These are phyloP conservation scores for Tetanocera ferruginea DNA, from an alignment of 2,888 invertebrate species.

Conservation along the genomic window DNA sequence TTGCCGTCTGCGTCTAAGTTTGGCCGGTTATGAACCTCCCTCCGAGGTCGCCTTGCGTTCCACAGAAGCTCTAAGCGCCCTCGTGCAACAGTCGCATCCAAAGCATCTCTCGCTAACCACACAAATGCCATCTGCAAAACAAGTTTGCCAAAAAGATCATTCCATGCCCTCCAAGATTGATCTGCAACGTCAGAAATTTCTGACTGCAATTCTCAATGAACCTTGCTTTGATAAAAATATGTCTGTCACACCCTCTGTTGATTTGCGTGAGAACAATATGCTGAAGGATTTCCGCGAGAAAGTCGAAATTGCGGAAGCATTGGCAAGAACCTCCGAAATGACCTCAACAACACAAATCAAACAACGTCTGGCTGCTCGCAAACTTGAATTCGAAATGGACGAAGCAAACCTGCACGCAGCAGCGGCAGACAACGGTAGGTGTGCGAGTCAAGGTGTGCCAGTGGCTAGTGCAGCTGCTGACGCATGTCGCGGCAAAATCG, in stretches of 20 bases:
- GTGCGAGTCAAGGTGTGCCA: background rate
- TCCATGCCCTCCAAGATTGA: constrained; percentile 43
- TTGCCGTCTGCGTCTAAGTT: constrained; percentile 57
- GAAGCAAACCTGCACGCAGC: constrained; percentile 48
- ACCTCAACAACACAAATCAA: constrained; percentile 73
- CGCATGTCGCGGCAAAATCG: constrained; percentile 41
- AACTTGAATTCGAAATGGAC: constrained; percentile 72
- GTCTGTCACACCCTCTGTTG: constrained; percentile 30
- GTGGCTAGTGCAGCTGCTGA: background rate
- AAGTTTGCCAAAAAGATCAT: background rate
- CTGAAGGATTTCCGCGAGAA: constrained; percentile 70
- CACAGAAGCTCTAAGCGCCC: constrained; percentile 43
- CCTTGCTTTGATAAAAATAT: background rate
- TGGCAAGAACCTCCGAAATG: constrained; percentile 74
- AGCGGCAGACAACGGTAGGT: background rate
- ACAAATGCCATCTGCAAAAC: background rate
- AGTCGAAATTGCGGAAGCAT: constrained; percentile 73
- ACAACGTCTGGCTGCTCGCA: constrained; percentile 73
- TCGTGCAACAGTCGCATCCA: constrained; percentile 38
- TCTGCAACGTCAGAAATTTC: constrained; percentile 57
- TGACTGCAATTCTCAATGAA: constrained; percentile 53
- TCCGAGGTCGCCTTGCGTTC: constrained; percentile 38
- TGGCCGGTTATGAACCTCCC: constrained; percentile 48
- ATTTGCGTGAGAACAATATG: constrained; percentile 53
- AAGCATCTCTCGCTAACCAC: background rate